These are phyloP conservation scores for Ochropacha duplaris DNA, from an alignment of 2,888 invertebrate genomes.

Conservation along the genomic window DNA sequence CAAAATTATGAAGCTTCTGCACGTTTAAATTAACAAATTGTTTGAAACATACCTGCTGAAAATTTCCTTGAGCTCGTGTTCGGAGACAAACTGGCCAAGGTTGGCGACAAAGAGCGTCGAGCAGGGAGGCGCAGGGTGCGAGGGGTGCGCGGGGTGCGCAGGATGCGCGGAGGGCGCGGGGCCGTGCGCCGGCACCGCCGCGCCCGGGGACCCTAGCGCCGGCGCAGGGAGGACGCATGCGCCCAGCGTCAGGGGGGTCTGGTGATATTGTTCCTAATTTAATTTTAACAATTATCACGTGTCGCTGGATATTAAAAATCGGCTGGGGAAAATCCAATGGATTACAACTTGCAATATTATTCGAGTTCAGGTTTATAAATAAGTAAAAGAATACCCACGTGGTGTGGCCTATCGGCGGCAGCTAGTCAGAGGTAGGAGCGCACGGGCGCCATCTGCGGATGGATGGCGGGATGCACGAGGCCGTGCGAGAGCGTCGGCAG, in stretches of 20 bases:
- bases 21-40: neutral
- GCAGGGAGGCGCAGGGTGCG: slow-evolving; percentile 92
- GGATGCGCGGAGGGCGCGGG: slow-evolving; percentile 87
- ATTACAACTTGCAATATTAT: neutral
- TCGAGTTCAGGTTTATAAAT: neutral
- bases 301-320: too few species aligned
- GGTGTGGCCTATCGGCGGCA: slow-evolving; percentile 90
- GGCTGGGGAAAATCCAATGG: too few species aligned
- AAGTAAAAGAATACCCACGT: slow-evolving; percentile 75
- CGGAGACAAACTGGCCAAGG: slow-evolving; percentile 98
- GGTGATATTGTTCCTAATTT: slow-evolving; percentile 9
- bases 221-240: slow-evolving; percentile 96
- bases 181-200: slow-evolving; percentile 86
- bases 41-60: slow-evolving; percentile 92
- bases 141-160: slow-evolving; percentile 79
- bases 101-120: slow-evolving; percentile 99
- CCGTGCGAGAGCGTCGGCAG: slow-evolving; percentile 94
- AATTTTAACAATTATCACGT: neutral
- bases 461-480: slow-evolving; percentile 97
- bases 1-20: slow-evolving; percentile 31
- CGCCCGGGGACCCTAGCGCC: slow-evolving; percentile 95
- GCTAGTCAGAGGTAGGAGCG: slow-evolving; percentile 99
- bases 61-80: slow-evolving; percentile 99
- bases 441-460: slow-evolving; percentile 97
- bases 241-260: slow-evolving; percentile 82